These are phyloP conservation scores for Orchestia grillus DNA, from an alignment of 1,140 invertebrate species.

Conservation along the genomic window DNA sequence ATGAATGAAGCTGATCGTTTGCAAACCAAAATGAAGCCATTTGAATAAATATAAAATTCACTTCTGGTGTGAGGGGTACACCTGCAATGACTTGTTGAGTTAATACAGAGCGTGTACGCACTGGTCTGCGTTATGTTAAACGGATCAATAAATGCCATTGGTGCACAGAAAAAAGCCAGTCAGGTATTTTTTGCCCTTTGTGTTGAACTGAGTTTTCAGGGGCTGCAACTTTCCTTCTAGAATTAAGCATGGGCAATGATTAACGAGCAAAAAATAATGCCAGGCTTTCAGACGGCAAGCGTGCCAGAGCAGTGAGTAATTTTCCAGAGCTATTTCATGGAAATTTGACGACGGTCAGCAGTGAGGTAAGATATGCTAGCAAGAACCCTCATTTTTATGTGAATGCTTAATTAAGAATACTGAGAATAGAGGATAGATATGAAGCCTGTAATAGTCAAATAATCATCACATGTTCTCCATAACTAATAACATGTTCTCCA, in stretches of 20 bases:
- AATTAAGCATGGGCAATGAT: neutral
- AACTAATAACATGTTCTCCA: too few relatives aligned
- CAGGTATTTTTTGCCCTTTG: neutral
- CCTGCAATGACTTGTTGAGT: neutral
- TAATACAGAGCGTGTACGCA: neutral
- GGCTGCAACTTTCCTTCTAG: neutral
- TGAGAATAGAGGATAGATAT: too few relatives aligned
- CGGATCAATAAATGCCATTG: neutral
- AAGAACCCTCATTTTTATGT: neutral
- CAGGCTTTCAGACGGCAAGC: neutral
- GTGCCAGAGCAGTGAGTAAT: neutral
- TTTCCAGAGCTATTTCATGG: neutral
- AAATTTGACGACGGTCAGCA: neutral
- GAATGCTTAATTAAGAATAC: too few relatives aligned
- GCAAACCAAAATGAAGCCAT: neutral
- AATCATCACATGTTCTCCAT: too few relatives aligned
- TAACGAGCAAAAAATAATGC: neutral
- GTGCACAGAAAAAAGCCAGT: neutral
- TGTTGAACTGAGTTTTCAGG: neutral
- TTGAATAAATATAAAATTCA: neutral
- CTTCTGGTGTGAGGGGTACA: too few relatives aligned
- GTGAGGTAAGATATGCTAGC: neutral
- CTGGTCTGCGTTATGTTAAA: neutral
- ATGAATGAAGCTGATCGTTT: neutral
- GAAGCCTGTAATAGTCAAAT: too few relatives aligned